phyloP scores from a whole-genome alignment of 35 echinoderm and acorn worm genomes.

The Strongylocentrotus purpuratus region DNA sequence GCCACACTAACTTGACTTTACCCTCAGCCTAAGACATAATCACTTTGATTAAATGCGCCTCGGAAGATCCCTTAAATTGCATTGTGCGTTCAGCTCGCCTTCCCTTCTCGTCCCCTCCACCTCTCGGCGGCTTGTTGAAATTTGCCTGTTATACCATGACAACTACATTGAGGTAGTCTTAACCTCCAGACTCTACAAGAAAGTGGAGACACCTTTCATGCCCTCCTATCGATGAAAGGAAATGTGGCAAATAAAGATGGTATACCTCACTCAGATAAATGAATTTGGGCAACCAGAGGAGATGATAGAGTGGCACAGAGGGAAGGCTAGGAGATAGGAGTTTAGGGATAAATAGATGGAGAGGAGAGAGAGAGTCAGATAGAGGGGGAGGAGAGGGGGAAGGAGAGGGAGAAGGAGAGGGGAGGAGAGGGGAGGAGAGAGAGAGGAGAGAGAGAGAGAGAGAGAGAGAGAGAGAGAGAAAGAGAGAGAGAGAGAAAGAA shows the following conservation, averaged over 20 bases:
- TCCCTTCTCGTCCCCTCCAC: background rate
- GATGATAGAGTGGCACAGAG: too few relatives aligned
- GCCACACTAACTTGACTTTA: constrained; percentile 27
- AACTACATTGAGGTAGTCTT: background rate
- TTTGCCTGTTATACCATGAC: background rate
- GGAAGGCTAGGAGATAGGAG: too few relatives aligned
- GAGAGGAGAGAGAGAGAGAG: background rate
- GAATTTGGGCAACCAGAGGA: too few relatives aligned
- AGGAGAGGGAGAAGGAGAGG: background rate
- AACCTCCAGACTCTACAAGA: background rate
- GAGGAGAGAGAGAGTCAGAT: background rate
- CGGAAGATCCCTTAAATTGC: constrained; percentile 19
- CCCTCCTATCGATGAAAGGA: too few relatives aligned
- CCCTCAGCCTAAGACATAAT: constrained; percentile 19
- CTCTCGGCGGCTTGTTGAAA: background rate
- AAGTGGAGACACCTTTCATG: background rate
- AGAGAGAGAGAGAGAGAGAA: background rate
- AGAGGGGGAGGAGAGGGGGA: background rate
- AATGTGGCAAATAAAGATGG: too few relatives aligned
- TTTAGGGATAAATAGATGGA: background rate
- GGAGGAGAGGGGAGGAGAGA: background rate
- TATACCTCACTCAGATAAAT: too few relatives aligned
- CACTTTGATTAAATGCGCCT: constrained; percentile 41
- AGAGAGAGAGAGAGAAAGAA: background rate
- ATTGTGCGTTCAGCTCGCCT: background rate